A percentile compares a stretch with the other conserved stretches of the same genome.
Evolutionary conservation across 2,797 vertebrate species (phyloP).

Genomic region (Knipowitschia caucasica): DNA sequence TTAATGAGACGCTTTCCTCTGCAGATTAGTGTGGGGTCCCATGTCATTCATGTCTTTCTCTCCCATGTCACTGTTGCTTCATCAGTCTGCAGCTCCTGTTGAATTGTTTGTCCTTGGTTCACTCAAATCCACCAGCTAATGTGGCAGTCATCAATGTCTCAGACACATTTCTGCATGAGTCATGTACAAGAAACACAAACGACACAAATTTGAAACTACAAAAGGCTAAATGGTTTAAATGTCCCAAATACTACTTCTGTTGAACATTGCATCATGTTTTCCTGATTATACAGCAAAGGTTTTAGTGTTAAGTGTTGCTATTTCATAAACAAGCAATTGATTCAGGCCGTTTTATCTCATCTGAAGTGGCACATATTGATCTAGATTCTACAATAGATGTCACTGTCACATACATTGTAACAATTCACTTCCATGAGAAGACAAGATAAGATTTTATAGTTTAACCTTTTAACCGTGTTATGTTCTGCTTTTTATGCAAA

Average conservation of each 20-base stretch:
- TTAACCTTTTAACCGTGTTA: not conserved
- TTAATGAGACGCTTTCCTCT: too few relatives aligned
- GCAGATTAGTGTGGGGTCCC: constrained; percentile 26
- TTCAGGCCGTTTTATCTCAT: not conserved
- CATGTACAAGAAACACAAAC: constrained; percentile 20
- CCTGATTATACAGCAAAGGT: not conserved
- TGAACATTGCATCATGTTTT: not conserved
- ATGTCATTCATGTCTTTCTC: constrained; percentile 29
- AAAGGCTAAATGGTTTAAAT: not conserved
- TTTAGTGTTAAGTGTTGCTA: not conserved
- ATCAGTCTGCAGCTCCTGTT: constrained; percentile 45
- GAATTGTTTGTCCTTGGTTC: constrained; percentile 57
- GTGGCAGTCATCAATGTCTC: constrained; percentile 37
- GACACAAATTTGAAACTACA: not conserved
- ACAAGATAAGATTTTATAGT: too few relatives aligned
- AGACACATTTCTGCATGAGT: constrained; percentile 37
- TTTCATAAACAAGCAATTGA: not conserved
- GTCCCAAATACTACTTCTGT: not conserved
- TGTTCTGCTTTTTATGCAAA: not conserved
- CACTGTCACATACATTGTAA: not conserved
- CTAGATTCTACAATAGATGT: too few relatives aligned
- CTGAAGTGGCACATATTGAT: too few relatives aligned
- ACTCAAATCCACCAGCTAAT: constrained; percentile 31
- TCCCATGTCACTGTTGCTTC: constrained; percentile 30
- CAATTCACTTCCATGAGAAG: not conserved